Conservation (phyloP, 2,113 vertebrate species). For the Ictalurus punctatus region DNA sequence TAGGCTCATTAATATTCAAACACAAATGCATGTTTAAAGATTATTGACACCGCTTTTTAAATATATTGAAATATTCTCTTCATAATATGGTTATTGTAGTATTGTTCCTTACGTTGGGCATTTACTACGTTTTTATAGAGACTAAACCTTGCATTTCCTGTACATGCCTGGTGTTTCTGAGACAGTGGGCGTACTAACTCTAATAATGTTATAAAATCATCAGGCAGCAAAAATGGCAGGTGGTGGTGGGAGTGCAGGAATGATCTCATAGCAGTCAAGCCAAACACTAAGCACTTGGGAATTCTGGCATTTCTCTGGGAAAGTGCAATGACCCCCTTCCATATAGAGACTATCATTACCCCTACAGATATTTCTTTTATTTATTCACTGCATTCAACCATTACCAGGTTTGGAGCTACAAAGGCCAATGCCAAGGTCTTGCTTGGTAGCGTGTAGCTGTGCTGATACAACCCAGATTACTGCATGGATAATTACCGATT, state of each 20-base stretch:
- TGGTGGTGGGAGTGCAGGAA: slow-evolving; percentile 7
- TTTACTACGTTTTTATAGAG: background rate
- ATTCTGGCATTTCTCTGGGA: slow-evolving; percentile 3
- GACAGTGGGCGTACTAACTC: background rate
- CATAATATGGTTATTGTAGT: background rate
- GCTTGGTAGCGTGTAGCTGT: slow-evolving; percentile 11
- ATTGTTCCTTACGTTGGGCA: background rate
- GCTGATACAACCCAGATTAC: slow-evolving; percentile 29
- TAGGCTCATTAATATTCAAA: background rate
- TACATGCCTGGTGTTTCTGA: background rate
- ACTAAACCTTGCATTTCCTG: background rate
- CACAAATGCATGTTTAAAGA: background rate
- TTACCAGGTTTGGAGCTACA: background rate
- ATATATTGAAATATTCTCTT: background rate
- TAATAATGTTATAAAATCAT: slow-evolving; percentile 1
- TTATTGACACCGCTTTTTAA: background rate
- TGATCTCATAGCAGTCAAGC: slow-evolving; percentile 24
- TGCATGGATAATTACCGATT: slow-evolving; percentile 36
- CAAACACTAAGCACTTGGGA: slow-evolving; percentile 4
- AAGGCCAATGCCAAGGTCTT: background rate
- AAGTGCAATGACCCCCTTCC: background rate
- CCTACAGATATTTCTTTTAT: background rate
- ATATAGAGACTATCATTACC: background rate
- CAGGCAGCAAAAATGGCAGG: slow-evolving; percentile 15
- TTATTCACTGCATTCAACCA: background rate